These are phyloP conservation scores for Hiodon tergisus DNA, from an alignment of 2,113 vertebrate species.

Conservation along the genomic window DNA sequence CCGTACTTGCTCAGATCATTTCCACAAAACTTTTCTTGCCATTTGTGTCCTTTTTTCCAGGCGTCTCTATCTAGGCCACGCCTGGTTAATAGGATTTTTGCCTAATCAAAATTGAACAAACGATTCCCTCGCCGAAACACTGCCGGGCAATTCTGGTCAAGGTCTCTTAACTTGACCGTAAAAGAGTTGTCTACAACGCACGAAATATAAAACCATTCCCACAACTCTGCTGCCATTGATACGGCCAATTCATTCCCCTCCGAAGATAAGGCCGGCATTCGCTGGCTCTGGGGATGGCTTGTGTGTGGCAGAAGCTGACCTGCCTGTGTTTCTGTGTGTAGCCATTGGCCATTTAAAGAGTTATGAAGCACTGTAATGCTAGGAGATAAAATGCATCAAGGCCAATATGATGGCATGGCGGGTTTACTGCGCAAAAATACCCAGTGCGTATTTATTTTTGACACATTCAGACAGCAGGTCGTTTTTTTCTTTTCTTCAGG, in stretches of 20 bases:
- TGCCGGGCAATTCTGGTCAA: background rate
- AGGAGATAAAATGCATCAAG: background rate
- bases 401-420: background rate
- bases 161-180: background rate
- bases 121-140: background rate
- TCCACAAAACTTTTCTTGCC: constrained; percentile 10
- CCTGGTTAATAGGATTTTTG: background rate
- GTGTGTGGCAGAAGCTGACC: background rate
- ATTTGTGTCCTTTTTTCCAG: constrained; percentile 1
- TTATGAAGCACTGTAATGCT: too few species aligned
- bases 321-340: too few species aligned
- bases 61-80: background rate
- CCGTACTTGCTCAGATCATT: constrained; percentile 1
- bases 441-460: background rate
- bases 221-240: background rate
- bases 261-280: background rate
- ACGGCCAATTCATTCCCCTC: background rate
- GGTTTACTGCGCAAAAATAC: background rate
- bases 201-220: background rate
- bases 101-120: background rate
- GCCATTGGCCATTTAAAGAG: too few species aligned
- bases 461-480: too few species aligned
- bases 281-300: too few species aligned
- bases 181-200: background rate
- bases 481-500: too few species aligned